Evolutionary conservation across 2,888 invertebrate genomes (phyloP), one percentile per base, ranked within the genome.

Genomic region (Crepidodera aurea): DNA sequence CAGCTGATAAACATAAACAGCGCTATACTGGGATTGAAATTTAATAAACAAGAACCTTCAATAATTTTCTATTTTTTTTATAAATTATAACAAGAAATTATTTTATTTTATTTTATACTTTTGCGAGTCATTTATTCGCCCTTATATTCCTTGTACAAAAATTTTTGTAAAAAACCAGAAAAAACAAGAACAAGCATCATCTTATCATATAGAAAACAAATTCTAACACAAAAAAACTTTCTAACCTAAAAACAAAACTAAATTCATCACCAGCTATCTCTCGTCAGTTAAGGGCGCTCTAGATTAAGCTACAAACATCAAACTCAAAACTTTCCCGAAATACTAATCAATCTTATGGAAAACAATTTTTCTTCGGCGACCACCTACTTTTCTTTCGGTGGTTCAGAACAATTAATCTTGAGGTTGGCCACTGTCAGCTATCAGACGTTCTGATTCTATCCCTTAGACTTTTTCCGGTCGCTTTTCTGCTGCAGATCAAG

Each of bases 351-450:
- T 66, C 66, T 66, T 66, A 27, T 15, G 44, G 13, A 57, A 63
- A 66, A 61, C 53, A 51, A 61, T 62, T 63, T 63, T 63, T 61
- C 56, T 60, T 50, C 46, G 19, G 15, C 39, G 40, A 51, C 58
- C 51, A 54, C 51, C 50, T 32, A 44, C 57, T 59, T 59, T 51
- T 59, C 53, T 57, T 57, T 48, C 13, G 25, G 22, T 48, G 27
- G 18, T 34, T 29, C 7, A 6, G 39, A 50, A 68, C 68, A 68
- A 72, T 72, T 71, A 72, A 72, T 72, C 72, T 71, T 64, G 58
- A 64, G 68, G 29, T 48, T 70, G 68, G 69, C 67, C 70, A 72
- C 69, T 67, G 66, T 61, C 72, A 72, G 69, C 65, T 67, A 56
- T 67, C 66, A 60, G 56, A 65, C 61, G 66, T 64, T 66, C 66